These are phyloP conservation scores for Gnathonemus longibarbis DNA, from an alignment of 2,113 vertebrate species.

Conservation along the genomic window DNA sequence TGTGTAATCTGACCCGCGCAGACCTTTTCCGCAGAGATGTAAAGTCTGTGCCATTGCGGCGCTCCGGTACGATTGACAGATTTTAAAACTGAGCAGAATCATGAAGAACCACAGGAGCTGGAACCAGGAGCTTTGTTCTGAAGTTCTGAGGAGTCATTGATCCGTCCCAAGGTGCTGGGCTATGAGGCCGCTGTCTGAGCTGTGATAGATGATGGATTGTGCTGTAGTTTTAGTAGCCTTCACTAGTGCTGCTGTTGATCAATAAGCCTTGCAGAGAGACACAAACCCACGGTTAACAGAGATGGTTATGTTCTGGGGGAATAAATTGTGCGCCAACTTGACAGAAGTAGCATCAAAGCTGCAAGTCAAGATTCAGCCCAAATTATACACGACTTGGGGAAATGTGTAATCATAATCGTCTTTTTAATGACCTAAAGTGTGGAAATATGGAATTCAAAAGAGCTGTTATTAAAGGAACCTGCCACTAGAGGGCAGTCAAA, in stretches of 20 bases:
- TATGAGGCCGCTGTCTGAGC: not conserved
- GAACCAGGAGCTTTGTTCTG: not conserved
- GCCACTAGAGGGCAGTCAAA: not conserved
- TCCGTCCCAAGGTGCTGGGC: not conserved
- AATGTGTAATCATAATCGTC: not conserved
- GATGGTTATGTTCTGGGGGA: not conserved
- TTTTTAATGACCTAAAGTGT: not conserved
- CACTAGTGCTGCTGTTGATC: not conserved
- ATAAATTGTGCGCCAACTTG: not conserved
- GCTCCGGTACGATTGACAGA: not conserved
- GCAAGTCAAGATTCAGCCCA: not conserved
- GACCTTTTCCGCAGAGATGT: not conserved
- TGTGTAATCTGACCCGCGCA: not conserved
- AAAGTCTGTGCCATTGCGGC: not conserved
- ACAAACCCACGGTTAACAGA: not conserved
- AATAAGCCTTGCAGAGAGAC: not conserved
- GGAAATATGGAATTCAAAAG: not conserved
- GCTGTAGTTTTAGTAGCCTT: not conserved
- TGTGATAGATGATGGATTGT: not conserved
- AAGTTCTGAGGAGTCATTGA: not conserved
- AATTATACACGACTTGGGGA: not conserved
- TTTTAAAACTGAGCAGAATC: not conserved
- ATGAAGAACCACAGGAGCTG: not conserved
- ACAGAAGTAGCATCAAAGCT: not conserved
- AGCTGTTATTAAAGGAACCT: not conserved